Evolutionary conservation across 2,888 invertebrate genomes (phyloP), one percentile per base, ranked within the genome.

Genomic region (Lasioglossum calceatum): DNA sequence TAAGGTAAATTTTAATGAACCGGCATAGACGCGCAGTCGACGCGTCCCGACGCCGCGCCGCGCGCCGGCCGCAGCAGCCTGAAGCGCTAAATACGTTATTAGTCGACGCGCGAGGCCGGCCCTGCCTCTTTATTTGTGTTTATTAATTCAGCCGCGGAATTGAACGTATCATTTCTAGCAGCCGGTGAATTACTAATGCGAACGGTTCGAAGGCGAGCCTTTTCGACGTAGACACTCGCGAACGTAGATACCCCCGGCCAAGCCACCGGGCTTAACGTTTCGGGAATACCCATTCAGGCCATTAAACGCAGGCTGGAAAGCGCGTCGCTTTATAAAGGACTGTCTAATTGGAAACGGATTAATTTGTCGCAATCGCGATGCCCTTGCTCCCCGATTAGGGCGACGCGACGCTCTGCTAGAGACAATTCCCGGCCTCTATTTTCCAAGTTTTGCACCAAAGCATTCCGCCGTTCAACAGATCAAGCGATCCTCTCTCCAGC

Each of bases 1-100:
- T 93, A 94, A 93, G 93, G 93, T 93, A 93, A 94, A 95, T 94
- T 94, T 95, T 95, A 95, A 95, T 94, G 95, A 95, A 94, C 92
- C 92, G 89, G 88, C 91, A 90, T 91, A 91, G 91, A 92, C 92
- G 89, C 85, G 87, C 82, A 73, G 85, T 84, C 82, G 84, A 81
- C 86, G 27, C 85, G 89, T 90, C 87, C 90, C 90, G 89, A 89
- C 92, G 39, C 36, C 54, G 23, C 85, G 74, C 88, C 71, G 84
- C 72, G 58, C 88, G 74, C 84, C 67, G 58, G 77, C 77, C 77
- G 47, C 83, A 86, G 54, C 82, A 84, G 61, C 81, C 89, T 83
- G 91, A 93, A 93, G 90, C 92, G 91, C 93, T 94, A 94, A 94
- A 94, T 94, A 94, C 94, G 91, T 94, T 94, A 94, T 95, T 94